Base-by-base conservation (phyloP, 2,888 invertebrate species). In the Selenia dentaria region DNA sequence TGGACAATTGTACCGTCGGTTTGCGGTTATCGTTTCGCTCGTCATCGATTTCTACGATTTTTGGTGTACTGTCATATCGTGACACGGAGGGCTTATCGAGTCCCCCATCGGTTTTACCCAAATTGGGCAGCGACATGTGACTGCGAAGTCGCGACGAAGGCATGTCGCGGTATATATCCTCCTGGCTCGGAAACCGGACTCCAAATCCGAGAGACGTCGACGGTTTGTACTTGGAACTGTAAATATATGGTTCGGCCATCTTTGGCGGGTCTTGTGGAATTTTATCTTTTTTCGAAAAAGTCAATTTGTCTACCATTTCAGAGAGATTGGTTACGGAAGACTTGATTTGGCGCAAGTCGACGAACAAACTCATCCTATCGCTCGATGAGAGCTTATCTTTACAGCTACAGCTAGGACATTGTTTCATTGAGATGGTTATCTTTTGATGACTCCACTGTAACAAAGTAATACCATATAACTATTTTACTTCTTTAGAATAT, bases 291-390 rank as follows among this genome's bases (percentile, higher is more conserved):
- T 82, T 78, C 16, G 78, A 67, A 10, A 79, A 73, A 33, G 90
- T 84, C 72, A 90, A 83, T 62, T 86, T 87, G 57, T 90, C 90
- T 28, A 90, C 90, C 89, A 90, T 89, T 52, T 88, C 85, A 2
- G 90, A 89, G 12, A 90, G 74, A 51, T 87, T 90, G 59, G 83
- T 81, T 62, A 90, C 89, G 42, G 90, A 90, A 46, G 89, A 79
- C 63, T 87, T 89, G 57, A 90, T 87, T 59, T 87, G 87, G 51
- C 90, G 79, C 68, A 90, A 79, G 70, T 90, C 89, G 54, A 90
- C 89, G 64, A 88, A 90, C 70, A 90, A 79, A 72, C 90, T 90
- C 90, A 90, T 90, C 57, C 51, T 80, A 58, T 44, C 28, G 24
- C 34, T 41, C 26, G 36, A 29, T 33, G 43, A 45, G 34, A 48